Base-by-base conservation (phyloP, 2,888 invertebrate genomes). In the Synanthedon formicaeformis region DNA sequence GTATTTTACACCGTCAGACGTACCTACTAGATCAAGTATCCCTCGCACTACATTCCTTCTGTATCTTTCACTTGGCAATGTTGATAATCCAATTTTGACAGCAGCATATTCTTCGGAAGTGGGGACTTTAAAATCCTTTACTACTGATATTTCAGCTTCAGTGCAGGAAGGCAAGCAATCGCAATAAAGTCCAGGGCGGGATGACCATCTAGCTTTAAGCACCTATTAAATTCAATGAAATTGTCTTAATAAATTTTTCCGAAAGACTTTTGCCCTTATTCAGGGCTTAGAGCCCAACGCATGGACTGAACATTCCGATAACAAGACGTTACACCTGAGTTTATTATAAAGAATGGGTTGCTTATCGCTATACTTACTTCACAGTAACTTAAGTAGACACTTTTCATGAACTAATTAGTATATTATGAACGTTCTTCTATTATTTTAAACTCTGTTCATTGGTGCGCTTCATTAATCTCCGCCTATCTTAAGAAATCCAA, bases 21-120 rank as follows among this genome's bases (percentile, higher is more conserved):
- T 69, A 93, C 93, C 93, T 1, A 93, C 92, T 71, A 94, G 82
- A 79, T 94, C 94, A 57, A 94, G 73, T 55, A 90, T 88, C 40
- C 92, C 93, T 57, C 92, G 88, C 0, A 93, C 92, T 4, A 94
- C 91, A 66, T 92, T 94, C 56, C 94, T 86, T 61, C 92, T 90
- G 66, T 91, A 94, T 8, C 92, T 82, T 65, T 93, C 91, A 12
- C 90, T 91, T 0, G 94, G 94, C 52, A 93, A 73, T 55, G 90
- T 87, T 4, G 91, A 88, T 34, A 94, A 71, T 8, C 89, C 88
- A 51, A 94, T 84, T 59, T 91, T 89, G 0, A 93, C 88, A 12
- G 77, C 81, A 0, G 90, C 75, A 52, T 68, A 78, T 27, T 59
- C 69, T 5, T 79, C 66, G 0, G 65, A 52, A 0, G 75, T 78